These are phyloP conservation scores for Jaculus jaculus DNA, from an alignment of 2,113 vertebrate genomes.

Conservation along the genomic window DNA sequence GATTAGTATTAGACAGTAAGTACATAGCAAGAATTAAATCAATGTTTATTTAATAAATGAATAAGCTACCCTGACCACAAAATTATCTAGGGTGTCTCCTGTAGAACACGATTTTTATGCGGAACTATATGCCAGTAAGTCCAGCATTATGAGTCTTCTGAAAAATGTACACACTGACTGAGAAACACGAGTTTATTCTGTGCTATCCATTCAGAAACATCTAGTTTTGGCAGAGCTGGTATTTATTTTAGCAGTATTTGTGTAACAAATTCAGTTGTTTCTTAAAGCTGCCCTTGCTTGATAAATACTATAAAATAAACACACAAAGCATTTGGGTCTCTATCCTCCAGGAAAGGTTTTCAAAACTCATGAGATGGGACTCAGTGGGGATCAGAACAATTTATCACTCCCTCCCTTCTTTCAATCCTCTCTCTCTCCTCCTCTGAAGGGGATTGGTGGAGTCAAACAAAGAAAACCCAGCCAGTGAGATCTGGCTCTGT, in stretches of 20 bases:
- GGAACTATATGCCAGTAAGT: constrained; percentile 23
- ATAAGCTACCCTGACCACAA: constrained; percentile 48
- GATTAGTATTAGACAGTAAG: constrained; percentile 48
- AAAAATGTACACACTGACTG: constrained; percentile 45
- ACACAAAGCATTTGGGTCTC: neutral
- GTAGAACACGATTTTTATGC: constrained; percentile 22
- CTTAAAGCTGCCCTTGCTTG: constrained; percentile 27
- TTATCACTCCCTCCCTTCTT: neutral
- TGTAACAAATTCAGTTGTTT: constrained; percentile 30
- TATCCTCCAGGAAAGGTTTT: neutral
- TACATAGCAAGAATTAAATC: constrained; percentile 43
- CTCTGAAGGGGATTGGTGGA: neutral
- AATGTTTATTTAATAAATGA: constrained; percentile 58
- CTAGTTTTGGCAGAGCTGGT: constrained; percentile 9
- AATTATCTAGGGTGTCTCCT: neutral
- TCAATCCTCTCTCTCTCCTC: too few relatives aligned
- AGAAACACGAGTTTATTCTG: neutral
- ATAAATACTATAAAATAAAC: constrained; percentile 39
- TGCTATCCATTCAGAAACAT: constrained; percentile 8
- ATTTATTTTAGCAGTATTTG: constrained; percentile 10
- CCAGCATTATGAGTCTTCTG: constrained; percentile 37
- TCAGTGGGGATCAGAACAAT: neutral
- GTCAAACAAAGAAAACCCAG: neutral
- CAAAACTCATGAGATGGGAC: neutral
- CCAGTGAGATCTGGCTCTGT: neutral